A percentile compares a stretch with the other conserved stretches of the same genome.
Evolutionary conservation across 2,797 vertebrate genomes (phyloP).

Genomic region (Liasis olivaceus): DNA sequence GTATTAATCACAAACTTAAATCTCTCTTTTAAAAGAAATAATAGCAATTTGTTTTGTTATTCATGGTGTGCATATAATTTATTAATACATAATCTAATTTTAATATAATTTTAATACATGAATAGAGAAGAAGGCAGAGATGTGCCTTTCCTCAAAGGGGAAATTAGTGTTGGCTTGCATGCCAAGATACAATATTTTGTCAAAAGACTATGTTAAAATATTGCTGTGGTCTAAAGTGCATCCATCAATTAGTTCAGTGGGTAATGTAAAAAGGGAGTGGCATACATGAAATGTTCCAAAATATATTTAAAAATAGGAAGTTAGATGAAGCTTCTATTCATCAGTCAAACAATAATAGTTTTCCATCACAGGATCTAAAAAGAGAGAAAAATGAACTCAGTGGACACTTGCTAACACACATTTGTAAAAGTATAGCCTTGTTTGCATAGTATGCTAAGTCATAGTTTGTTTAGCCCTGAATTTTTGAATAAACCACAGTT

Average conservation of each 20-base stretch:
- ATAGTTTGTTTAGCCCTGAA: too few relatives aligned
- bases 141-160: constrained; percentile 45
- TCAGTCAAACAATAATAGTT: background rate
- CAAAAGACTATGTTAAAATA: constrained; percentile 55
- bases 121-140: background rate
- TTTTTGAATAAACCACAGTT: too few relatives aligned
- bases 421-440: background rate
- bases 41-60: background rate
- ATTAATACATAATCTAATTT: background rate
- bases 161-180: constrained; percentile 15
- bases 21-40: background rate
- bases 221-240: constrained; percentile 28
- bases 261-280: constrained; percentile 42
- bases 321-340: constrained; percentile 2
- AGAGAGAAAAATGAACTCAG: too few relatives aligned
- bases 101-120: constrained; percentile 24
- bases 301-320: constrained; percentile 25
- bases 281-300: constrained; percentile 31
- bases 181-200: constrained; percentile 17
- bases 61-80: too few relatives aligned
- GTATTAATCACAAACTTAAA: background rate
- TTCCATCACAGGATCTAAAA: background rate
- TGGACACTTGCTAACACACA: too few relatives aligned
- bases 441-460: too few relatives aligned
- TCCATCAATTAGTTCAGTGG: constrained; percentile 31